Percentiles rank a stretch among this genome's conserved stretches.
Evolutionary conservation across 2,113 vertebrate genomes (phyloP).

Genomic region (Sebastes schlegelii): DNA sequence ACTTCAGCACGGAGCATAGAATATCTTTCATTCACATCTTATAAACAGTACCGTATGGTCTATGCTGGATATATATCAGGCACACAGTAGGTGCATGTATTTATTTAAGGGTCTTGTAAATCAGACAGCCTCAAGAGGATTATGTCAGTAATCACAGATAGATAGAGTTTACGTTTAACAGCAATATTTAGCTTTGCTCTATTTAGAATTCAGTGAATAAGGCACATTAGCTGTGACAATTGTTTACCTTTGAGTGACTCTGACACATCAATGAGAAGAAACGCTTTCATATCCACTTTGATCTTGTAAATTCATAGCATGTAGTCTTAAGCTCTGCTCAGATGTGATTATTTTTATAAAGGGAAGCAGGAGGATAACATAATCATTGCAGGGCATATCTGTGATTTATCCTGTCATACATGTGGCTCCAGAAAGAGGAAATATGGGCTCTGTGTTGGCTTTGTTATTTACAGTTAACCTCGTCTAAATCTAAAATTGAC

Average conservation of each 20-base stretch:
- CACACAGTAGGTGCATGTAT: slow-evolving; percentile 56
- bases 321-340: slow-evolving; percentile 18
- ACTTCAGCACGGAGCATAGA: neutral
- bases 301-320: slow-evolving; percentile 40
- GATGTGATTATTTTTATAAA: slow-evolving; percentile 34
- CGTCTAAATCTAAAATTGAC: neutral
- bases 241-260: slow-evolving; percentile 57
- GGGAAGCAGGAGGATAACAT: slow-evolving; percentile 24
- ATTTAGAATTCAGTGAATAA: slow-evolving; percentile 52
- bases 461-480: slow-evolving; percentile 10
- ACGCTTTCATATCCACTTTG: slow-evolving; percentile 42
- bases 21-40: slow-evolving; percentile 20
- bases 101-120: slow-evolving; percentile 57
- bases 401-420: slow-evolving; percentile 12
- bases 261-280: slow-evolving; percentile 42
- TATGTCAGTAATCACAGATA: slow-evolving; percentile 48
- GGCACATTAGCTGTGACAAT: slow-evolving; percentile 51
- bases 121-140: slow-evolving; percentile 40
- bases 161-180: slow-evolving; percentile 61
- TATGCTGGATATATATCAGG: slow-evolving; percentile 45
- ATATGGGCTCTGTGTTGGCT: neutral
- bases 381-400: slow-evolving; percentile 6
- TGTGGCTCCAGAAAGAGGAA: neutral
- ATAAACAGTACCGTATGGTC: slow-evolving; percentile 48
- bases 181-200: slow-evolving; percentile 58